These are phyloP conservation scores for Gryon sp. DNA, from an alignment of 1,140 invertebrate species.

Conservation along the genomic window DNA sequence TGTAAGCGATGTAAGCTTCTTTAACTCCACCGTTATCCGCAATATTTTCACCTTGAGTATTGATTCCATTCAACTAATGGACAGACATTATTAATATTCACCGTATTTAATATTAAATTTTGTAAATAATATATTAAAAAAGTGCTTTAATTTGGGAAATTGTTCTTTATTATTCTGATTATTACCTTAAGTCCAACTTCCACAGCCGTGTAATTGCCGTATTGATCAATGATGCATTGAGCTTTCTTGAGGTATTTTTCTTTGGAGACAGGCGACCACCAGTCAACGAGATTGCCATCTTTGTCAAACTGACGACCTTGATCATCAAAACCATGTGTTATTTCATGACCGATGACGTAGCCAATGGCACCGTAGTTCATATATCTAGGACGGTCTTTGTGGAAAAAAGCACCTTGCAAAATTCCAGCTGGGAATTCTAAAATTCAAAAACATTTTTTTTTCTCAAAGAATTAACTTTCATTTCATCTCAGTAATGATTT, in stretches of 20 bases:
- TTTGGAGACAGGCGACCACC: slow-evolving; percentile 90
- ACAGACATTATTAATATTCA: too few relatives aligned
- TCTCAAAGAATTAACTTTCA: too few relatives aligned
- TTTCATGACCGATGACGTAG: slow-evolving; percentile 95
- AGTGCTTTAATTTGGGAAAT: background rate
- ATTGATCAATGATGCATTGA: slow-evolving; percentile 93
- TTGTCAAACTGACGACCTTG: slow-evolving; percentile 94
- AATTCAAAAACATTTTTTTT: slow-evolving; percentile 19
- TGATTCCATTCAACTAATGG: slow-evolving; percentile 89
- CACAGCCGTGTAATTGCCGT: slow-evolving; percentile 88
- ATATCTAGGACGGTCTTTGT: slow-evolving; percentile 89
- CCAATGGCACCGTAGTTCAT: slow-evolving; percentile 96
- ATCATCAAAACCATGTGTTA: slow-evolving; percentile 96
- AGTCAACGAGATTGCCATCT: slow-evolving; percentile 90
- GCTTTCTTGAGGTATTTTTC: slow-evolving; percentile 87
- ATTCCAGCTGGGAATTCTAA: slow-evolving; percentile 94
- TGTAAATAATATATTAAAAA: slow-evolving; percentile 1
- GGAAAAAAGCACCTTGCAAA: slow-evolving; percentile 93
- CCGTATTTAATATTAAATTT: too few relatives aligned
- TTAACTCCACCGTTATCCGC: slow-evolving; percentile 95
- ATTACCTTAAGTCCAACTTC: slow-evolving; percentile 86
- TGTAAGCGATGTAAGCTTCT: slow-evolving; percentile 91
- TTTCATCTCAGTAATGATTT: too few relatives aligned
- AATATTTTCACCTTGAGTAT: slow-evolving; percentile 95
- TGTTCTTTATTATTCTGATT: background rate